A percentile compares a stretch with the other conserved stretches of the same genome.
These are phyloP conservation scores for Dreissena polymorpha DNA, from an alignment of 1,140 invertebrate genomes.

Conservation along the genomic window DNA sequence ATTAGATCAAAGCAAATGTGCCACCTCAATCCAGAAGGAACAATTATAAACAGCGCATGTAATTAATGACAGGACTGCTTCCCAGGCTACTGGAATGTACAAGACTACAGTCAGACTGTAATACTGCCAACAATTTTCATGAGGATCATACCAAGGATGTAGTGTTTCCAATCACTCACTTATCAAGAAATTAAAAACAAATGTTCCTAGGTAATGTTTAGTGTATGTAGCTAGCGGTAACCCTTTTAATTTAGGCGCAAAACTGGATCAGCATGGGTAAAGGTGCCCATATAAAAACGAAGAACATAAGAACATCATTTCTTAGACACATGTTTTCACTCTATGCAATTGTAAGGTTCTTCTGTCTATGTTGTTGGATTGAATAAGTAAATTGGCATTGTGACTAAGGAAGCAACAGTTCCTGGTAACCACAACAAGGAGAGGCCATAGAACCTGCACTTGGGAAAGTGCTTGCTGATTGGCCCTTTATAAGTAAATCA, in stretches of 20 bases:
- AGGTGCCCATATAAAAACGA: neutral
- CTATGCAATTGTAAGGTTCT: too few species aligned
- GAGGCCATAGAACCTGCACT: too few species aligned
- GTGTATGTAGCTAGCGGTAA: neutral
- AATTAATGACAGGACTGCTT: constrained; percentile 33
- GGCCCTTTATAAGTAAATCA: too few species aligned
- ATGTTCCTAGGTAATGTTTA: constrained; percentile 37
- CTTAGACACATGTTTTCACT: too few species aligned
- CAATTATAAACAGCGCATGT: constrained; percentile 47
- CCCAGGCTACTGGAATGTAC: too few species aligned
- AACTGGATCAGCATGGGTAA: constrained; percentile 23
- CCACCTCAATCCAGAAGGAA: constrained; percentile 51
- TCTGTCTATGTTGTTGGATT: too few species aligned
- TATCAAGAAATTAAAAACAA: constrained; percentile 55
- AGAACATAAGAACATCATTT: too few species aligned
- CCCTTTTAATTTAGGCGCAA: constrained; percentile 18
- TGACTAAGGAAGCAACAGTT: too few species aligned
- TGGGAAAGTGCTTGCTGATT: too few species aligned
- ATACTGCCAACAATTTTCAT: neutral
- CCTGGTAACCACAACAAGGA: too few species aligned
- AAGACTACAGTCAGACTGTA: too few species aligned
- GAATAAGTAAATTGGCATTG: too few species aligned
- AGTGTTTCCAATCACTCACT: constrained; percentile 31
- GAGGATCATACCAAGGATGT: neutral
- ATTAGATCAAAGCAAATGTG: constrained; percentile 43